Conservation (phyloP, 1,140 invertebrate genomes). For the Neodiprion pinetum region DNA sequence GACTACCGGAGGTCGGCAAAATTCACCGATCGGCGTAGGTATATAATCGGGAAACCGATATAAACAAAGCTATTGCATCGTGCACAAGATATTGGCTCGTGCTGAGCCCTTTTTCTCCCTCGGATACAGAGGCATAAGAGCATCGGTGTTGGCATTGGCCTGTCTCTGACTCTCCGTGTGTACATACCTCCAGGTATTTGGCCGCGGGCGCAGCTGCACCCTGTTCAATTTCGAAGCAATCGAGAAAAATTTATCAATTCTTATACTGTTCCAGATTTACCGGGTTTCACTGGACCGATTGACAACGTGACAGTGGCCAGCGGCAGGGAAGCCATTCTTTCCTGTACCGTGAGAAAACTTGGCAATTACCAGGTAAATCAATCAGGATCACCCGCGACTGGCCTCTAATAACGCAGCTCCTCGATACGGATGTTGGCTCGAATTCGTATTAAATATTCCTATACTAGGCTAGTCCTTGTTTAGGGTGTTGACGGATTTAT, state of each 20-base stretch:
- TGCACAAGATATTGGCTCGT: not conserved
- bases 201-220: not conserved
- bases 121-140: not conserved
- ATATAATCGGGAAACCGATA: not conserved
- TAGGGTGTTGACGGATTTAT: too few species aligned
- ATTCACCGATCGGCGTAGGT: not conserved
- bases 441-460: too few species aligned
- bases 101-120: not conserved
- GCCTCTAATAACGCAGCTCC: not conserved
- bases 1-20: not conserved
- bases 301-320: conserved; percentile 84
- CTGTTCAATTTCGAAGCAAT: not conserved
- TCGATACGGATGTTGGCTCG: not conserved
- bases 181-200: not conserved
- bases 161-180: conserved; percentile 23
- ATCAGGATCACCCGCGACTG: too few species aligned
- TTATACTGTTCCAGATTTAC: conserved; percentile 53
- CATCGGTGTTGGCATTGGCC: conserved; percentile 17
- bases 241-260: conserved; percentile 15
- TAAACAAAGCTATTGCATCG: not conserved
- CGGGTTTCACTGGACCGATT: conserved; percentile 80
- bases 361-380: conserved; percentile 81
- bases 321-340: conserved; percentile 82
- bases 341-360: conserved; percentile 80
- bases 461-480: not conserved